Conservation (phyloP, 2,113 vertebrate genomes). For the Sclerurus mexicanus region DNA sequence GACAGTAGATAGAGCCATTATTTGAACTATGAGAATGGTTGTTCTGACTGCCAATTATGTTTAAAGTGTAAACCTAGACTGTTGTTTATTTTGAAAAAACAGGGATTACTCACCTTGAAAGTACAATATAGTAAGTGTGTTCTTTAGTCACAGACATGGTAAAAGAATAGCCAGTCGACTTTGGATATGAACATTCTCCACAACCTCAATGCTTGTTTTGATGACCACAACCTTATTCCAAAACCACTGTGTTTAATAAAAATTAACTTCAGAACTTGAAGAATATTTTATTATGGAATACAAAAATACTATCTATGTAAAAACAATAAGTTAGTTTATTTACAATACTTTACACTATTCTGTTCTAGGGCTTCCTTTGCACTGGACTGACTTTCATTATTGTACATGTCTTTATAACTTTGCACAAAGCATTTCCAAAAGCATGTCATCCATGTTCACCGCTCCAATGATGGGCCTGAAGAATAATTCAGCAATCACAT, state of each 20-base stretch:
- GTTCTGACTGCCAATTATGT: background rate
- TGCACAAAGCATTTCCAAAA: conserved; percentile 96
- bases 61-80: background rate
- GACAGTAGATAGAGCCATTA: background rate
- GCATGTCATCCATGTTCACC: conserved; percentile 95
- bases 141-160: background rate
- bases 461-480: conserved; percentile 92
- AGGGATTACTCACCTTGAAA: background rate
- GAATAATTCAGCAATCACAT: conserved; percentile 90
- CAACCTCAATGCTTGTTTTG: background rate
- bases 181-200: background rate
- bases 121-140: background rate
- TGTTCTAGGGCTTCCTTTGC: conserved; percentile 13
- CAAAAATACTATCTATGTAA: conserved; percentile 85
- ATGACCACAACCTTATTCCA: background rate
- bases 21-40: background rate
- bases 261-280: conserved; percentile 35
- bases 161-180: background rate
- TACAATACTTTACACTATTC: conserved; percentile 67
- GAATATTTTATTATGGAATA: conserved; percentile 75
- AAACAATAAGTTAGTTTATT: conserved; percentile 84
- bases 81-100: background rate
- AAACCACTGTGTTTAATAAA: conserved; percentile 20
- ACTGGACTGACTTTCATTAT: background rate
- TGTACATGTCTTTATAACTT: conserved; percentile 72